Conservation (phyloP, 2,888 invertebrate genomes). For the Amiota minor region DNA sequence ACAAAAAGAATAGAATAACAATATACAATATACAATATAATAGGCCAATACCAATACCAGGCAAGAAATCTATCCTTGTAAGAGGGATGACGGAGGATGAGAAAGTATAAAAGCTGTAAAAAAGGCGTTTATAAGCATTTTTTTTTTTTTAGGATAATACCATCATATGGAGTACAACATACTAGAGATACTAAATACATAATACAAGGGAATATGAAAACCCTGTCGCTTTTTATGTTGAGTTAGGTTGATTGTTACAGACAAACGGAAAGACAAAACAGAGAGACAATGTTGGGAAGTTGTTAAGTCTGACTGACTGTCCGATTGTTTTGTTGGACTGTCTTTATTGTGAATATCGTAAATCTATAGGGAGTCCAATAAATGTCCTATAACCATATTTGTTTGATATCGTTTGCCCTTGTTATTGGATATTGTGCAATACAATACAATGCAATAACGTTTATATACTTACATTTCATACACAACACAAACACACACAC, state of each 20-base stretch:
- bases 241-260: conserved; percentile 24
- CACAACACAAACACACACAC: neutral
- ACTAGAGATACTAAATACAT: conserved; percentile 53
- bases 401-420: no score
- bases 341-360: no score
- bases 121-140: conserved; percentile 50
- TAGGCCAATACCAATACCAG: neutral
- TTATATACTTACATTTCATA: no score
- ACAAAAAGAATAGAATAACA: neutral
- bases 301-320: no score
- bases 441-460: no score
- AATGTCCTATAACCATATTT: no score
- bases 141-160: conserved; percentile 62
- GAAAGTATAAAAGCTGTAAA: neutral
- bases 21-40: neutral
- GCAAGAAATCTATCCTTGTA: neutral
- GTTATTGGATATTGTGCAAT: no score
- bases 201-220: conserved; percentile 44
- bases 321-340: no score
- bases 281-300: no score
- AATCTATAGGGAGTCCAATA: no score
- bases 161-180: conserved; percentile 55
- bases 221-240: no score
- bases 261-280: conserved; percentile 37
- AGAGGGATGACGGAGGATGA: no score